These are phyloP conservation scores for Sciaenops ocellatus DNA, from an alignment of 2,797 vertebrate genomes.

Conservation along the genomic window DNA sequence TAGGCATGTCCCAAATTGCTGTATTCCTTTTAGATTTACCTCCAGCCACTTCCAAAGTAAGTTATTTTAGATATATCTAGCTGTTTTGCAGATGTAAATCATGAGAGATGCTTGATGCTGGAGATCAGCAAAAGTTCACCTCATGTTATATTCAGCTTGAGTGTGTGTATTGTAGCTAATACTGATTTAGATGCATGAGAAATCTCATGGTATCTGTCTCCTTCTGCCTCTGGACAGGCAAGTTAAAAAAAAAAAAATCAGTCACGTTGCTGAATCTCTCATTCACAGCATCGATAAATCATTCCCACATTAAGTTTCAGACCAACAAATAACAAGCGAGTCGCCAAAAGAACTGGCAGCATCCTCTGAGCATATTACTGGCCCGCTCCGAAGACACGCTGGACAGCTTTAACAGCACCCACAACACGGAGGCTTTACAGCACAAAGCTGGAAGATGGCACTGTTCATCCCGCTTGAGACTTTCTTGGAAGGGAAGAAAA, in stretches of 20 bases:
- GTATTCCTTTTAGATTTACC: not conserved
- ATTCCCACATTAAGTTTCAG: conserved; percentile 42
- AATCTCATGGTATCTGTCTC: conserved; percentile 19
- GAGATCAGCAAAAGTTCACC: not conserved
- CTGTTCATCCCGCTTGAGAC: conserved; percentile 35
- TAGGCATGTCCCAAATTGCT: not conserved
- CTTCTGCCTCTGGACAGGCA: conserved; percentile 6
- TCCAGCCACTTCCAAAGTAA: not conserved
- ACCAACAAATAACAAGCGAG: conserved; percentile 24
- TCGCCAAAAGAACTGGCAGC: conserved; percentile 50
- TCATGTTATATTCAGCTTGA: not conserved
- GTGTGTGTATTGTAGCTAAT: not conserved
- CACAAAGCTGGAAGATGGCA: conserved; percentile 50
- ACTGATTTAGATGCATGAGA: conserved; percentile 24
- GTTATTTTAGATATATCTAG: not conserved
- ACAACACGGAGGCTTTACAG: conserved; percentile 36
- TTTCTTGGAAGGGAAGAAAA: conserved; percentile 46
- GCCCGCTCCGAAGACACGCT: conserved; percentile 31
- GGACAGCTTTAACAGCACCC: conserved; percentile 41
- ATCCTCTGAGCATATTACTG: conserved; percentile 29
- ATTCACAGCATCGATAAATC: conserved; percentile 34
- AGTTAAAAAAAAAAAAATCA: conserved; percentile 18
- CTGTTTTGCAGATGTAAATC: too few relatives aligned
- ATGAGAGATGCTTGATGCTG: not conserved
- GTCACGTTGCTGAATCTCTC: conserved; percentile 35